These are phyloP conservation scores for Cheilosia impressa DNA, from an alignment of 2,888 invertebrate genomes.

Conservation along the genomic window DNA sequence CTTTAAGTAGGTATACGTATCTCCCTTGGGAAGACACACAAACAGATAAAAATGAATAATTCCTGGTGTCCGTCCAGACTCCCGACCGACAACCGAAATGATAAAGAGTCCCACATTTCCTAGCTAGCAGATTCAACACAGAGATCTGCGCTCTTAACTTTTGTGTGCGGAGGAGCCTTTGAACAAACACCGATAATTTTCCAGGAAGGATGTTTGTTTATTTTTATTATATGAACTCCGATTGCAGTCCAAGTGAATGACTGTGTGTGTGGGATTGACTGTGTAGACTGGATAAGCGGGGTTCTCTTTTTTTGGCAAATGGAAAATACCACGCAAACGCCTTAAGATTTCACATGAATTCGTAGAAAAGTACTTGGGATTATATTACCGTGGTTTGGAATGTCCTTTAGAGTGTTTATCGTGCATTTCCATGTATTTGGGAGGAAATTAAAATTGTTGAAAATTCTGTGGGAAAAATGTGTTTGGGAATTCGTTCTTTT, in stretches of 20 bases:
- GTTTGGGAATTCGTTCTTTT: too few species aligned
- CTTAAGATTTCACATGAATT: conserved; percentile 29
- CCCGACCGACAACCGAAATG: conserved; percentile 17
- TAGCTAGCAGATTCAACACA: conserved; percentile 42
- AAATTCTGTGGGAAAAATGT: too few species aligned
- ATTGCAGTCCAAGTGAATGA: background rate
- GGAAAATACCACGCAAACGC: conserved; percentile 24
- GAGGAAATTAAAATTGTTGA: too few species aligned
- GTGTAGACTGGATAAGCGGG: background rate
- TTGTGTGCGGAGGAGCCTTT: conserved; percentile 54
- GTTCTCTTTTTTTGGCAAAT: conserved; percentile 9
- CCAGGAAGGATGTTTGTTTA: conserved; percentile 55
- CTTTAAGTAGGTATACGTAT: conserved; percentile 36
- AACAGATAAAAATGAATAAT: conserved; percentile 36
- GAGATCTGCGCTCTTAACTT: conserved; percentile 37
- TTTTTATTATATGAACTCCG: conserved; percentile 20
- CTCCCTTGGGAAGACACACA: conserved; percentile 37
- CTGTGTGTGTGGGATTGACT: background rate
- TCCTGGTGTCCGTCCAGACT: conserved; percentile 12
- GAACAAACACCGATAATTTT: conserved; percentile 70
- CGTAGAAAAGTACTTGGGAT: conserved; percentile 64
- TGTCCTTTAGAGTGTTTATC: conserved; percentile 29
- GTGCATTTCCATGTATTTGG: background rate
- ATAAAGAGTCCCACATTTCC: conserved; percentile 44
- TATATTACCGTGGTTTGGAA: conserved; percentile 21